Evolutionary conservation across 1,140 invertebrate species (phyloP), one percentile per base, ranked within the genome.

Genomic region (Samia ricini): DNA sequence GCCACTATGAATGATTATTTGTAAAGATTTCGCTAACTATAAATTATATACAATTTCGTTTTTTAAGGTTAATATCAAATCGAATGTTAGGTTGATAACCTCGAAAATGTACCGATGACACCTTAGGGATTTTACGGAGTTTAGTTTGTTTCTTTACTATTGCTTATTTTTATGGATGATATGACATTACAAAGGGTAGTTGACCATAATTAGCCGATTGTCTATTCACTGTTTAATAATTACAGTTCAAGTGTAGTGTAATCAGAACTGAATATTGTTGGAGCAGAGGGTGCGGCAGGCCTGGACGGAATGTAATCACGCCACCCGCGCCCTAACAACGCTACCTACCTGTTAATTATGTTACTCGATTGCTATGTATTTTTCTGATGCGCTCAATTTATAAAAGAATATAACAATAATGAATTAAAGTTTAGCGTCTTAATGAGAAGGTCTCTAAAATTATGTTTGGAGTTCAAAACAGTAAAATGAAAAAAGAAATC

Each of bases 261-360:
- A 59, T 65, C 58, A 23, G 60, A 51, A 62, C 26, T 61, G 48
- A 36, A n/a, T n/a, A n/a, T 63, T 60, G 56, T 19, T 24, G 50
- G 54, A 61, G 64, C 60, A 60, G 23, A 56, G 70, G 77, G 74
- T 26, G 72, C 69, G 76, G 77, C 64, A 50, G 65, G 10, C 49
- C 55, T 56, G 66, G 66, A 71, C 70, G 72, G 64, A 70, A 64
- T 76, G 63, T 70, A 81, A 85, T 85, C 81, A 87, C 82, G 84
- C 82, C 77, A 83, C 66, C 74, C 80, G 68, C 74, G 60, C 75
- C 81, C 33, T 12, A 42, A 0, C 33, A 42, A 42, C 75, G 23
- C 60, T 61, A 56, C 61, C 60, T 61, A 56, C 61, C 59, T 49
- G 64, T 74, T 81, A 83, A 83, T 84, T 83, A 77, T 83, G 76